A percentile compares a stretch with the other conserved stretches of the same genome.
Evolutionary conservation across 2,888 invertebrate genomes (phyloP).

Genomic region (Catocala nupta): DNA sequence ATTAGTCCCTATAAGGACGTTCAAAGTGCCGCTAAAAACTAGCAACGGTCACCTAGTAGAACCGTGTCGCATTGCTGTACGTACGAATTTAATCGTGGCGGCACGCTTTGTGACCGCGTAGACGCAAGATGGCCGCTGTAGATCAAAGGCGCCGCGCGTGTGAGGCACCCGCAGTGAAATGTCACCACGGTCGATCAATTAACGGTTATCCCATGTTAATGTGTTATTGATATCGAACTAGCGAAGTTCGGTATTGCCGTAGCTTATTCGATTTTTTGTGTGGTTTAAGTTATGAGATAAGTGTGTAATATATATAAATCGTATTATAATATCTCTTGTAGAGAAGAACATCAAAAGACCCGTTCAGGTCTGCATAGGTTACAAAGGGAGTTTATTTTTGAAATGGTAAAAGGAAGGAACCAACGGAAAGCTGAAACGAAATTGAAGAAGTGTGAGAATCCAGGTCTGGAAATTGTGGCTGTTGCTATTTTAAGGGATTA

Average conservation of each 20-base stretch:
- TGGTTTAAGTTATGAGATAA: slow-evolving; percentile 47
- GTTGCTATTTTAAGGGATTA: too few species aligned
- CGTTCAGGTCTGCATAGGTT: too few species aligned
- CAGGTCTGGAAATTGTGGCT: too few species aligned
- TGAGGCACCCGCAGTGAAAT: slow-evolving; percentile 79
- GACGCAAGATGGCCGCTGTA: slow-evolving; percentile 66
- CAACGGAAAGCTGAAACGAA: too few species aligned
- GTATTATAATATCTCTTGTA: too few species aligned
- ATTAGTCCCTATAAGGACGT: slow-evolving; percentile 47
- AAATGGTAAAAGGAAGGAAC: too few species aligned
- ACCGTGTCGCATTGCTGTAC: slow-evolving; percentile 82
- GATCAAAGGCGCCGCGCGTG: slow-evolving; percentile 79
- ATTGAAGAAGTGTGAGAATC: too few species aligned
- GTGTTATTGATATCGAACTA: slow-evolving; percentile 79
- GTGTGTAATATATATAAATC: neutral
- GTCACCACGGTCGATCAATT: slow-evolving; percentile 85
- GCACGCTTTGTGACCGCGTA: slow-evolving; percentile 71
- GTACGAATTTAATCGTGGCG: slow-evolving; percentile 85
- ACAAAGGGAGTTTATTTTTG: too few species aligned
- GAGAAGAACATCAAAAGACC: too few species aligned
- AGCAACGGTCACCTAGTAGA: slow-evolving; percentile 70
- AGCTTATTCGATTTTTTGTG: slow-evolving; percentile 63
- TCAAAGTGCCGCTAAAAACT: slow-evolving; percentile 58
- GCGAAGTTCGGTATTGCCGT: slow-evolving; percentile 64
- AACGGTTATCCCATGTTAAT: slow-evolving; percentile 76